Percentiles rank a stretch among this genome's conserved stretches.
phyloP scores from a whole-genome alignment of 2,113 vertebrate species.

The Ramphastos sulfuratus region DNA sequence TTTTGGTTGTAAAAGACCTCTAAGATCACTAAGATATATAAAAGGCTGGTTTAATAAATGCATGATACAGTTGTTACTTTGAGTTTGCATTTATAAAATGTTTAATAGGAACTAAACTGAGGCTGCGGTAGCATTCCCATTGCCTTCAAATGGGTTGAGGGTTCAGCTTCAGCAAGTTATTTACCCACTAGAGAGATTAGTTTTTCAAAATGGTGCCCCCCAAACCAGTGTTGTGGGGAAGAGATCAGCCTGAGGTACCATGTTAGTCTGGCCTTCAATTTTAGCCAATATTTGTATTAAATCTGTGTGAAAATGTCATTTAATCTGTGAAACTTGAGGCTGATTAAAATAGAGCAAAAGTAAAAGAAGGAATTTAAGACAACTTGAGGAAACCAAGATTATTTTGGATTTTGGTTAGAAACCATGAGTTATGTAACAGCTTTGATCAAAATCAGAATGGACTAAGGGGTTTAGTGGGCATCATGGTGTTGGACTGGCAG shows the following conservation, averaged over 20 bases:
- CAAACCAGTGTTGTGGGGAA: background rate
- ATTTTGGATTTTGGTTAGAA: background rate
- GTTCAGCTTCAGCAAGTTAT: background rate
- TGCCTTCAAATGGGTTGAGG: background rate
- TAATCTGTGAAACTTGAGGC: background rate
- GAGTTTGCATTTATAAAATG: background rate
- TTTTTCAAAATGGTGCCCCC: background rate
- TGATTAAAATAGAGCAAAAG: background rate
- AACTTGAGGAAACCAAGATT: background rate
- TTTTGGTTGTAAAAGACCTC: too few species aligned
- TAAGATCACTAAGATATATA: background rate
- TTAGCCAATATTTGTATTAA: background rate
- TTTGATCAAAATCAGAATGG: background rate
- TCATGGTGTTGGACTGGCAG: too few species aligned
- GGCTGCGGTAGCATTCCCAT: background rate
- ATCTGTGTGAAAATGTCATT: background rate
- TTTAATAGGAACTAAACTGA: background rate
- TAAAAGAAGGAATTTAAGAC: background rate
- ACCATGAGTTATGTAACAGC: background rate
- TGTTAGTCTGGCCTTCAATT: background rate
- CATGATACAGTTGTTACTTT: background rate
- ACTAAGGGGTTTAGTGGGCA: too few species aligned
- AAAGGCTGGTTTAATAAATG: background rate
- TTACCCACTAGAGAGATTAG: background rate
- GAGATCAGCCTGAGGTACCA: background rate